Evolutionary conservation across 2,888 invertebrate genomes (phyloP), one percentile per base, ranked within the genome.

Genomic region (Autographa pulchrina): DNA sequence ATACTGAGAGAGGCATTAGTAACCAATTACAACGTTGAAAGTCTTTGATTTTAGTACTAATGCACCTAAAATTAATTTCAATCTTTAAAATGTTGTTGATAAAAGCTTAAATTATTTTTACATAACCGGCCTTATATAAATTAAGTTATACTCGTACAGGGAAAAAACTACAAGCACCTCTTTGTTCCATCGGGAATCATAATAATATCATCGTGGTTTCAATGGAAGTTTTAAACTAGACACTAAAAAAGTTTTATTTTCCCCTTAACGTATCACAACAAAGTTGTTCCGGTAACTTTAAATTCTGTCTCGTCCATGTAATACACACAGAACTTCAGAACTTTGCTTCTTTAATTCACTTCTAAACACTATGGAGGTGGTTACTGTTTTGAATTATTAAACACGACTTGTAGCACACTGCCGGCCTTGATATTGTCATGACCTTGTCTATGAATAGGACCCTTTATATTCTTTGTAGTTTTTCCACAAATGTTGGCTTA

Each of bases 381-480:
- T n/a, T 61, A 25, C 56, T 77, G 61, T 62, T n/a, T 62, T 80
- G 67, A 73, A 78, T 80, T 72, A 73, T 71, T 78, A 70, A 82
- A 69, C 66, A 65, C 67, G 60, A 59, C 48, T 77, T 71, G 66
- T 68, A 65, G 41, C 52, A 56, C 25, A 13, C 38, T 48, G 66
- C 56, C 59, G 78, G 71, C 83, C 82, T 80, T 80, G 75, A 58
- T 70, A 70, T 75, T 77, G 75, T 74, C 74, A 71, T 67, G 80
- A 78, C 83, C 85, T 85, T 81, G 80, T 78, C 85, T 84, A 82
- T 77, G 81, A 80, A 85, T 83, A 84, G 75, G 68, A 68, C 69
- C 77, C 76, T 82, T 77, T 82, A 75, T 80, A 80, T 74, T 74
- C 68, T 74, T 78, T 77, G 68, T 74, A 65, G 63, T 69, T 60